Conservation (phyloP, 2,888 invertebrate genomes). For the Schizotus pectinicornis region DNA sequence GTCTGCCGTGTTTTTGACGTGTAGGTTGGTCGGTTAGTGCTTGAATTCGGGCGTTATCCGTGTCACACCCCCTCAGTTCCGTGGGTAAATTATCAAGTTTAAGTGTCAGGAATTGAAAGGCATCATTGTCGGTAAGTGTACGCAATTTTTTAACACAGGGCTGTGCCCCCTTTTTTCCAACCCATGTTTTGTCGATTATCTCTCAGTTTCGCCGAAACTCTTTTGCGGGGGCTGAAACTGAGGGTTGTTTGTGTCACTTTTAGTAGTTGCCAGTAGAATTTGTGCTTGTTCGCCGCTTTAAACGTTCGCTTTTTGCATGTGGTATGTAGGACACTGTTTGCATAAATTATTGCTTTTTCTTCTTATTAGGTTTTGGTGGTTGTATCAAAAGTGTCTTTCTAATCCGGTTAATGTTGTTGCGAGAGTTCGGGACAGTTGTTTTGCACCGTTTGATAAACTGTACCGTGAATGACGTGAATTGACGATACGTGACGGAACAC, state of each 20-base stretch:
- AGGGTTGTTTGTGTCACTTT: too few relatives aligned
- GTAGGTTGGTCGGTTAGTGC: conserved; percentile 47
- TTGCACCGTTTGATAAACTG: too few relatives aligned
- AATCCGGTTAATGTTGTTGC: too few relatives aligned
- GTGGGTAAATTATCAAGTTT: conserved; percentile 7
- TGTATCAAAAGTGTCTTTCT: background rate
- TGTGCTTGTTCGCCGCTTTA: background rate
- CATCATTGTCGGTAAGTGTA: background rate
- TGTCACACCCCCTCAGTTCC: conserved; percentile 45
- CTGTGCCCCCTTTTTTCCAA: too few relatives aligned
- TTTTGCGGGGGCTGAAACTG: too few relatives aligned
- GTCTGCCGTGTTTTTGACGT: conserved; percentile 52
- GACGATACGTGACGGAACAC: too few relatives aligned
- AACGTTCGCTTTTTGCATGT: conserved; percentile 13
- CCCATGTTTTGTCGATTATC: too few relatives aligned
- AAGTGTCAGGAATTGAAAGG: background rate
- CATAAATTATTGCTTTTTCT: conserved; percentile 1
- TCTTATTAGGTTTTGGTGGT: conserved; percentile 3
- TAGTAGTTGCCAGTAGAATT: too few relatives aligned
- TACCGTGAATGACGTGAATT: too few relatives aligned
- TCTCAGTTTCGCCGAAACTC: too few relatives aligned
- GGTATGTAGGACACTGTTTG: conserved; percentile 16
- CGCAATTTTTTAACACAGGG: too few relatives aligned
- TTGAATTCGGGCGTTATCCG: conserved; percentile 44
- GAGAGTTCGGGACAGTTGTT: too few relatives aligned